Percentiles rank a stretch among this genome's conserved stretches.
Evolutionary conservation across 1,140 invertebrate species (phyloP).

Genomic region (Diploscapter pachys): DNA sequence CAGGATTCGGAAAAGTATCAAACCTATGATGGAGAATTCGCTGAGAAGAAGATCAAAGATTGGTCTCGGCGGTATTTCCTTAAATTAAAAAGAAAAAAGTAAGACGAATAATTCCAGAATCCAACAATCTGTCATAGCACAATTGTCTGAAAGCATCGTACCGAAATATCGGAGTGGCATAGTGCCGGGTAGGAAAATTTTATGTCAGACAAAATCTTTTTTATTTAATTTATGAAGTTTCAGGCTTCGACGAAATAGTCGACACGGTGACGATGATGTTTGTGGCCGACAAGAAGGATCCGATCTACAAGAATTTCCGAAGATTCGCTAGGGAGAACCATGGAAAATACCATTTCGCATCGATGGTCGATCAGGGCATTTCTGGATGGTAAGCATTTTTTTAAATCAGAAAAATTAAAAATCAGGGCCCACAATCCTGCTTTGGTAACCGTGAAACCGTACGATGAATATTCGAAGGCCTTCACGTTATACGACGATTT

Average conservation of each 20-base stretch:
- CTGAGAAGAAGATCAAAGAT: constrained; percentile 8
- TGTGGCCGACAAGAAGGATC: constrained; percentile 3
- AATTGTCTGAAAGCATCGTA: not conserved
- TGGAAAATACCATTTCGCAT: constrained; percentile 14
- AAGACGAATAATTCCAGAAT: not conserved
- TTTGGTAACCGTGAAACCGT: constrained; percentile 14
- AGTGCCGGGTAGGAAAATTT: not conserved
- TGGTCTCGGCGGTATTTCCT: constrained; percentile 2
- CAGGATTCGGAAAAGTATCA: not conserved
- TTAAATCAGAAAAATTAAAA: not conserved
- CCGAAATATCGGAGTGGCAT: constrained; percentile 18
- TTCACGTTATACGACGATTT: constrained; percentile 16
- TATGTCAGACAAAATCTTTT: too few relatives aligned
- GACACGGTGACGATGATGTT: constrained; percentile 12
- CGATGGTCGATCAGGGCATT: not conserved
- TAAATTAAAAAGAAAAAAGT: not conserved
- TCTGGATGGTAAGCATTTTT: constrained; percentile 4
- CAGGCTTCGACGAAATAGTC: not conserved
- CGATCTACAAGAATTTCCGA: constrained; percentile 12
- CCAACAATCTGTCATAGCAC: constrained; percentile 4
- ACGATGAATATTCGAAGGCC: constrained; percentile 8
- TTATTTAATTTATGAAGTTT: too few relatives aligned
- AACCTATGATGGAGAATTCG: constrained; percentile 3
- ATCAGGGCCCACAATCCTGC: constrained; percentile 11
- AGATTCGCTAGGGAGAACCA: constrained; percentile 19